Conservation (phyloP, 2,888 invertebrate genomes). For the Nesidiocoris tenuis region DNA sequence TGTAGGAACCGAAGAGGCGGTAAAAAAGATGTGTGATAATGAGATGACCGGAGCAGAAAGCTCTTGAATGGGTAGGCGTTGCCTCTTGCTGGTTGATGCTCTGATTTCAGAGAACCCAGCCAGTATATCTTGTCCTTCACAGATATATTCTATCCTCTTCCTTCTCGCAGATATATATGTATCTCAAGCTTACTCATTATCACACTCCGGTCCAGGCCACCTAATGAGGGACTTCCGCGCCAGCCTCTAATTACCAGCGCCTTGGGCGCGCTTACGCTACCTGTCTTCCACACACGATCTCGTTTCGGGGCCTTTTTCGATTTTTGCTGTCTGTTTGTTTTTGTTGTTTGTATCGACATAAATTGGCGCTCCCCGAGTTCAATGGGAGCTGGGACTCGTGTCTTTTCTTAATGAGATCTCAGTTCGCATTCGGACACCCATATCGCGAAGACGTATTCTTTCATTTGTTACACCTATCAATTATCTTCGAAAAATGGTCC, state of each 20-base stretch:
- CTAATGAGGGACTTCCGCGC: background rate
- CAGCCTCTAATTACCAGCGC: background rate
- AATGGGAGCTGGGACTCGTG: background rate
- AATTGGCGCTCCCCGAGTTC: background rate
- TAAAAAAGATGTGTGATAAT: background rate
- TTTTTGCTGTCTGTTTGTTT: background rate
- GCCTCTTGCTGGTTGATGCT: background rate
- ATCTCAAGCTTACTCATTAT: background rate
- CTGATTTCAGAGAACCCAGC: background rate
- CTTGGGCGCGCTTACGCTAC: background rate
- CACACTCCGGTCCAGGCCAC: background rate
- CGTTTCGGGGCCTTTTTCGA: background rate
- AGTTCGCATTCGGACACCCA: background rate
- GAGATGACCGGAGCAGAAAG: background rate
- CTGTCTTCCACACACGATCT: background rate
- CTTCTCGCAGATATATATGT: background rate
- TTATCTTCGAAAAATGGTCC: too few species aligned
- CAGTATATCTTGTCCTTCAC: background rate
- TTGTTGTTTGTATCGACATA: background rate
- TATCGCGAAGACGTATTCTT: too few species aligned
- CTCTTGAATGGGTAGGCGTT: background rate
- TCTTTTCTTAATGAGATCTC: background rate
- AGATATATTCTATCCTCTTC: background rate
- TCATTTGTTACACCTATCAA: too few species aligned
- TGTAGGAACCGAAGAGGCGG: background rate